These are phyloP conservation scores for Macrotus californicus DNA, from an alignment of 2,113 vertebrate species.

Conservation along the genomic window DNA sequence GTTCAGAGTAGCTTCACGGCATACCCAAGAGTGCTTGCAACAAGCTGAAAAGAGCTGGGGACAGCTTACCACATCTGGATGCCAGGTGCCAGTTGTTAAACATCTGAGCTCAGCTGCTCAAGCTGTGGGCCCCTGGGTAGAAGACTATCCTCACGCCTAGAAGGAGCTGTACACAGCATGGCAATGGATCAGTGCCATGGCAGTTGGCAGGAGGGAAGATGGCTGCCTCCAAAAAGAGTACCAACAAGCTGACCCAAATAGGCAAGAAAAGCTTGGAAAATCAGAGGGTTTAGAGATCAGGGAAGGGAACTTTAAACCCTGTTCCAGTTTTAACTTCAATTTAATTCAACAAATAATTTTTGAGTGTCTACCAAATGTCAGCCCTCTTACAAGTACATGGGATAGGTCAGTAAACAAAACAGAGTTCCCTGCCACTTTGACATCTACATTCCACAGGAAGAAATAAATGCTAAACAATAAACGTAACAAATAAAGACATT, in stretches of 20 bases:
- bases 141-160: not conserved
- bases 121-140: not conserved
- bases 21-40: not conserved
- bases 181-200: not conserved
- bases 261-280: not conserved
- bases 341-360: not conserved
- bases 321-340: not conserved
- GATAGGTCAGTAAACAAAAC: not conserved
- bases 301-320: not conserved
- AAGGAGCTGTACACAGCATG: not conserved
- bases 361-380: not conserved
- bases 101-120: conserved; percentile 41
- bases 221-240: not conserved
- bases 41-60: not conserved
- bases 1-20: not conserved
- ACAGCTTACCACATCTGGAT: not conserved
- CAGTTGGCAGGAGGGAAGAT: not conserved
- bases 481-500: not conserved
- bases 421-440: not conserved
- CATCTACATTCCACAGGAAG: not conserved
- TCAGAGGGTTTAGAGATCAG: not conserved
- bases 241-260: not conserved
- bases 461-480: not conserved
- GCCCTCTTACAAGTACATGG: not conserved
- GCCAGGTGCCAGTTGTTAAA: conserved; percentile 37